A percentile compares a stretch with the other conserved stretches of the same genome.
phyloP scores from a whole-genome alignment of 2,888 invertebrate species.

The Eudasyphora cyanicolor region DNA sequence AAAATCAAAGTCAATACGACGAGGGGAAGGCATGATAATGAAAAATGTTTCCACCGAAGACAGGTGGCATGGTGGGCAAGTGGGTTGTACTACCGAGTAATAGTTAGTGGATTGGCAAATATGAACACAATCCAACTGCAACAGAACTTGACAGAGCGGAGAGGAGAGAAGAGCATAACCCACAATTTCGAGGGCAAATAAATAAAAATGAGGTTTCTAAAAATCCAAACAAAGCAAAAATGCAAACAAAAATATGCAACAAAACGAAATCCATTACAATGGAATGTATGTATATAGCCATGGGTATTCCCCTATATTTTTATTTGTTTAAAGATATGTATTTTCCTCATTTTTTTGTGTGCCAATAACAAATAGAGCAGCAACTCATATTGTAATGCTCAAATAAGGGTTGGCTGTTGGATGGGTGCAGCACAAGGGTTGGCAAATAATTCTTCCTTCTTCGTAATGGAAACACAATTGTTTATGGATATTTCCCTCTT shows the following conservation, averaged over 20 bases:
- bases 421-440: background rate
- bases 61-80: background rate
- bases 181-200: conserved; percentile 12
- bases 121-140: background rate
- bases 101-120: background rate
- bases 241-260: background rate
- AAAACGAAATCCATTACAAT: conserved; percentile 5
- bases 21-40: background rate
- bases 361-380: conserved; percentile 4
- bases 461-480: conserved; percentile 18
- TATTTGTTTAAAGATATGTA: conserved; percentile 4
- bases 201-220: conserved; percentile 14
- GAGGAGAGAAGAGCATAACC: too few species aligned
- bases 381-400: background rate
- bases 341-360: background rate
- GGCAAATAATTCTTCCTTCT: background rate
- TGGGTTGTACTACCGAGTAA: too few species aligned
- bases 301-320: conserved; percentile 26
- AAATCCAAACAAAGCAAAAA: conserved; percentile 15
- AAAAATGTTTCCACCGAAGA: background rate
- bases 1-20: conserved; percentile 34
- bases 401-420: too few species aligned
- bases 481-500: conserved; percentile 15
- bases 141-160: background rate
- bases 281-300: background rate